phyloP scores from a whole-genome alignment of 2,797 vertebrate genomes.

The Cuculus canorus region DNA sequence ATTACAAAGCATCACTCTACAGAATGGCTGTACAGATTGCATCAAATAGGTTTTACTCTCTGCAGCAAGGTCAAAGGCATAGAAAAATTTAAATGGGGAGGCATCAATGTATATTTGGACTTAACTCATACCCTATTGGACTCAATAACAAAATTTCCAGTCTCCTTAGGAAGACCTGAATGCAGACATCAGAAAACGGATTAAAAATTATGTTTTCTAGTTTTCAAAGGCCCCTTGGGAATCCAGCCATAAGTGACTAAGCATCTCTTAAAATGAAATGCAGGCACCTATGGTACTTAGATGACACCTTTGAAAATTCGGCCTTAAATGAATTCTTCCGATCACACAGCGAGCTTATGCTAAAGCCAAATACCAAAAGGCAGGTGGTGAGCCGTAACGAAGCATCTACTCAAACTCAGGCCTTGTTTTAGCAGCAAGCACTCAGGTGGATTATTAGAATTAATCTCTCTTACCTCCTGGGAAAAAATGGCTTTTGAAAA shows the following conservation, averaged over 20 bases:
- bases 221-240: neutral
- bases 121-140: neutral
- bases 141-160: neutral
- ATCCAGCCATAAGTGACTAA: neutral
- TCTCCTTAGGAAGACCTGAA: neutral
- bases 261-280: neutral
- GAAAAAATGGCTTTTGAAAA: slow-evolving; percentile 33
- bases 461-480: slow-evolving; percentile 11
- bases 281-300: neutral
- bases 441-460: slow-evolving; percentile 18
- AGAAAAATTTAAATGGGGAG: neutral
- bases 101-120: neutral
- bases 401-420: slow-evolving; percentile 38
- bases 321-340: neutral
- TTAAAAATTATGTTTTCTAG: neutral
- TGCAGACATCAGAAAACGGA: slow-evolving; percentile 4
- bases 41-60: neutral
- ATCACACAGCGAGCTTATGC: neutral
- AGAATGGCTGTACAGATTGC: neutral
- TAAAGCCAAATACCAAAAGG: slow-evolving; percentile 20
- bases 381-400: slow-evolving; percentile 24
- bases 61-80: neutral
- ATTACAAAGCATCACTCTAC: neutral
- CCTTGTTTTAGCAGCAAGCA: slow-evolving; percentile 10
- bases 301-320: slow-evolving; percentile 14